Percentiles rank a stretch among this genome's conserved stretches.
These are phyloP conservation scores for Diabrotica balteata DNA, from an alignment of 2,888 invertebrate genomes.

Conservation along the genomic window DNA sequence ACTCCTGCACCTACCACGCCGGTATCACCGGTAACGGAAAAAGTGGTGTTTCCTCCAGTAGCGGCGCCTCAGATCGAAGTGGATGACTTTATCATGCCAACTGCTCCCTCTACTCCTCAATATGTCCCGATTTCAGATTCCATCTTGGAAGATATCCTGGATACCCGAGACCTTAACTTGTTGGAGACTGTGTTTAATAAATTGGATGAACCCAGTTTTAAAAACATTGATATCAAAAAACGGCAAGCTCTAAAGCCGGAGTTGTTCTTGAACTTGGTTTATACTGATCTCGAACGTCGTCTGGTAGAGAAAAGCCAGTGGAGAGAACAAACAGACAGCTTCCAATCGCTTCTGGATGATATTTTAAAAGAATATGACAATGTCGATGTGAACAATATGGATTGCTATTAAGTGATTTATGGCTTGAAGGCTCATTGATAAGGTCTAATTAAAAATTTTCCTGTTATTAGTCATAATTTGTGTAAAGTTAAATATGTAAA, in stretches of 20 bases:
- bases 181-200: slow-evolving; percentile 67
- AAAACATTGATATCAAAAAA: slow-evolving; percentile 41
- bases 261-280: slow-evolving; percentile 68
- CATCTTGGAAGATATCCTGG: slow-evolving; percentile 72
- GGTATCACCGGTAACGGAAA: background rate
- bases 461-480: no score
- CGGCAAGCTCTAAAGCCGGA: slow-evolving; percentile 64
- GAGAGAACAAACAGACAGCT: slow-evolving; percentile 72
- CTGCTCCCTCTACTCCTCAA: background rate
- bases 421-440: no score
- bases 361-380: slow-evolving; percentile 69
- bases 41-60: background rate
- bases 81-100: background rate
- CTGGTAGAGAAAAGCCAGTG: slow-evolving; percentile 70
- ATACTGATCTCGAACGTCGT: slow-evolving; percentile 68
- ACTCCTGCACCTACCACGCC: slow-evolving; percentile 21
- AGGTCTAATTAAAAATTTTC: no score
- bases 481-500: no score
- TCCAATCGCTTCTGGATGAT: slow-evolving; percentile 77
- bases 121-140: slow-evolving; percentile 55
- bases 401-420: slow-evolving; percentile 68
- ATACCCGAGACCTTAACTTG: slow-evolving; percentile 69
- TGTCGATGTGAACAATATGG: slow-evolving; percentile 70
- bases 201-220: slow-evolving; percentile 54
- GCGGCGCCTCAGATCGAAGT: background rate